A percentile compares a stretch with the other conserved stretches of the same genome.
phyloP scores from a whole-genome alignment of 2,113 vertebrate genomes.

The Haliaeetus leucogaster region DNA sequence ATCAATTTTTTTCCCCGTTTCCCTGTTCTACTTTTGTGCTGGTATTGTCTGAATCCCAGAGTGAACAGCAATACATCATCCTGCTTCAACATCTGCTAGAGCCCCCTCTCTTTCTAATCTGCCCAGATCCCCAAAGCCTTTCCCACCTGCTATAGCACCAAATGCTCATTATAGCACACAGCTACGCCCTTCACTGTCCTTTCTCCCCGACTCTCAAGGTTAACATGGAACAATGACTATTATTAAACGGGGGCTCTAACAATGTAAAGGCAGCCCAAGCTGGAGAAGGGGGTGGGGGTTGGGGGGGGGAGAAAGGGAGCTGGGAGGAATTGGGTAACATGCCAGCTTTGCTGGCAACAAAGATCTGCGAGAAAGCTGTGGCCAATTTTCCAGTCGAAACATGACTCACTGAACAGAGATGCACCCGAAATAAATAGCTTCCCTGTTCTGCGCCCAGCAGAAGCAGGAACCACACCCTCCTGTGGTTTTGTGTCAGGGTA shows the following conservation, averaged over 20 bases:
- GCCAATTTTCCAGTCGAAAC: conserved; percentile 96
- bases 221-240: conserved; percentile 81
- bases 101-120: conserved; percentile 81
- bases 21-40: conserved; percentile 74
- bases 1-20: conserved; percentile 71
- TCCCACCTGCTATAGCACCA: conserved; percentile 80
- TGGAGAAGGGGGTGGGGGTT: conserved; percentile 26
- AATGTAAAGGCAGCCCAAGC: conserved; percentile 68
- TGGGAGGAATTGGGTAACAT: conserved; percentile 75
- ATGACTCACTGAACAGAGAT: conserved; percentile 94
- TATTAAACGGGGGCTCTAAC: conserved; percentile 73
- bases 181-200: conserved; percentile 77
- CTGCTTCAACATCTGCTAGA: conserved; percentile 83
- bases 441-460: conserved; percentile 83
- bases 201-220: conserved; percentile 78
- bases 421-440: conserved; percentile 94
- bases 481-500: conserved; percentile 85
- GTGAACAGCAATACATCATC: conserved; percentile 82
- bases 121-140: conserved; percentile 82
- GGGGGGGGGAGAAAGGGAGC: conserved; percentile 45
- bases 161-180: conserved; percentile 81
- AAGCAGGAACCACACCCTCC: conserved; percentile 87
- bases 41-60: conserved; percentile 82
- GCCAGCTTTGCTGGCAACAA: conserved; percentile 78
- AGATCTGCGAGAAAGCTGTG: conserved; percentile 77